Evolutionary conservation across 2,113 vertebrate genomes (phyloP), one percentile per base, ranked within the genome.

Genomic region (Labrus mixtus): DNA sequence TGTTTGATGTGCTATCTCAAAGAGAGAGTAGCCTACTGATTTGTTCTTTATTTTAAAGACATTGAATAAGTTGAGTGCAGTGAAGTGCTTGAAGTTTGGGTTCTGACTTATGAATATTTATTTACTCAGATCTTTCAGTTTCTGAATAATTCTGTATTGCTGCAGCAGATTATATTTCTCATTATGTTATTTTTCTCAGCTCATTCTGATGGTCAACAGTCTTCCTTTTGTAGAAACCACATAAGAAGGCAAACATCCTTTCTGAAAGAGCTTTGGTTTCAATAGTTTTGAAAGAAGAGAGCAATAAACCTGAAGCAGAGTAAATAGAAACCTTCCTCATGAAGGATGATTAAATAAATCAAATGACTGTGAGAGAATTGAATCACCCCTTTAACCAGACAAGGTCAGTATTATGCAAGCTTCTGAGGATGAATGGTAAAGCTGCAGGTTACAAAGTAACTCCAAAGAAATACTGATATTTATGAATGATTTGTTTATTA

Each of bases 401-500:
- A 17, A 48, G 46, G 17, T 19, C 58, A 60, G 48, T 57, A 67
- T 62, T 78, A 37, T 60, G 50, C 69, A 37, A 60, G 50, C 69
- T 23, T 65, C 54, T 61, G 36, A 60, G 23, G 45, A 19, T 74
- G 36, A 54, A 39, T 61, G 46, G 9, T 10, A 71, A 62, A 79
- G 41, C 43, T 78, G 37, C 54, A 60, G 37, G 11, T 74, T 63
- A 83, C 69, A 45, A 64, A 23, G 60, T 66, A 5, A 3, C 9
- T 45, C 56, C 29, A 48, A 68, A 55, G 50, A 29, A 71, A 70
- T 77, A 62, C 58, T 63, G 45, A 25, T 46, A 50, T 69, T 73
- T 55, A 41, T 41, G 39, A 33, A n/a, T n/a, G n/a, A n/a, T n/a
- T n/a, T n/a, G n/a, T n/a, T n/a, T n/a, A n/a, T n/a, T n/a, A 39